phyloP scores from a whole-genome alignment of 1,140 invertebrate genomes.

The Ceratoteleas bidentatus region DNA sequence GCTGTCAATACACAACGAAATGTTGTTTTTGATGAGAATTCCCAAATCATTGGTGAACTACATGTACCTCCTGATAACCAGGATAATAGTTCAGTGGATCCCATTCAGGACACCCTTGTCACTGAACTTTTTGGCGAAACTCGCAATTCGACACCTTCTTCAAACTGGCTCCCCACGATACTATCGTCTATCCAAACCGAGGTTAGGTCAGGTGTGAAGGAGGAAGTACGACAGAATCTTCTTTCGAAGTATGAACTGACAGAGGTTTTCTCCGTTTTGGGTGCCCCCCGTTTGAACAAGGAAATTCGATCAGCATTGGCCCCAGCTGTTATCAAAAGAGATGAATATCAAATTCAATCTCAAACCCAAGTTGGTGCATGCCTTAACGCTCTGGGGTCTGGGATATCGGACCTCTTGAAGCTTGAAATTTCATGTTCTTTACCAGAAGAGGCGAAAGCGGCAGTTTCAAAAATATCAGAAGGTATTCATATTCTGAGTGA shows the following conservation, averaged over 20 bases:
- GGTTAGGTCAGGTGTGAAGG: no score
- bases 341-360: neutral
- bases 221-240: no score
- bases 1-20: neutral
- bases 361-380: neutral
- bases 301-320: neutral
- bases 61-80: neutral
- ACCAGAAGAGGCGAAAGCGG: neutral
- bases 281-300: neutral
- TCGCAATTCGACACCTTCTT: neutral
- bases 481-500: neutral
- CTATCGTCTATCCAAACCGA: no score
- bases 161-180: no score
- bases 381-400: neutral
- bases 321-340: neutral
- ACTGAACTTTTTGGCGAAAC: constrained; percentile 1
- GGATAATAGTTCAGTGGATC: no score
- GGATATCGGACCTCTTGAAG: neutral
- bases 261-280: no score
- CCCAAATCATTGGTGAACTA: neutral
- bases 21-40: constrained; percentile 1
- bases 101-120: neutral
- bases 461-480: neutral
- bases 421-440: neutral
- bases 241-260: no score